Base-by-base conservation (phyloP, 2,888 invertebrate genomes). In the Pammene aurita region DNA sequence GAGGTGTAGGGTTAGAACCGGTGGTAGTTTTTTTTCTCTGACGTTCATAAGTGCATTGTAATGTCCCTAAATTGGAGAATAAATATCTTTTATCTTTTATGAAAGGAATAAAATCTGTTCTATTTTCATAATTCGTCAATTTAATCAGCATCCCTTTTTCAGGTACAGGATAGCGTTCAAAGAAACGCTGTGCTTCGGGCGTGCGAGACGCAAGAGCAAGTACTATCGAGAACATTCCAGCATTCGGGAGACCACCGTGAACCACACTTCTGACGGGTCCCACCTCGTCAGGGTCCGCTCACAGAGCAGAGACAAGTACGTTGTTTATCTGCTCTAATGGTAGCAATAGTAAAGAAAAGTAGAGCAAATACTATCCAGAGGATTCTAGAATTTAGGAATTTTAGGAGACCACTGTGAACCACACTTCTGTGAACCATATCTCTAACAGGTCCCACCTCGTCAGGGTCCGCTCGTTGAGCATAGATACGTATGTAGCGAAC, bases 81-180 rank as follows among this genome's bases (percentile, higher is more conserved):
- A 26, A 1, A 26, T 26, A 2, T 2, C 26, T 26, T 26, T 26
- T 26, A 26, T 4, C 1, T 26, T 4, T 2, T 26, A 26, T 26
- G 26, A 26, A 26, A 26, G 26, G 26, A 26, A 26, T 26, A 26
- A 26, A 26, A 26, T 2, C 1, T 4, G 26, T 26, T 4, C 26
- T 26, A 4, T 26, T 26, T 26, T 26, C 4, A 26, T 26, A 26
- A 26, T 26, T 26, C 26, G 26, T 26, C 26, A 2, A 2, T 26
- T 4, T 26, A 26, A 26, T 26, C 26, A 26, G 2, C 26, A 26
- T 26, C 4, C 26, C 10, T 9, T 93, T 68, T 86, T 81, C 79
- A 95, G 96, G 78, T 97, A 97, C 89, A 93, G 97, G 16, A 93
- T 94, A 16, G 97, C 97, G 0, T 97, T 97, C 83, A 94, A 94